Evolutionary conservation across 2,113 vertebrate genomes (phyloP).

Genomic region (Chaetodon auriga): DNA sequence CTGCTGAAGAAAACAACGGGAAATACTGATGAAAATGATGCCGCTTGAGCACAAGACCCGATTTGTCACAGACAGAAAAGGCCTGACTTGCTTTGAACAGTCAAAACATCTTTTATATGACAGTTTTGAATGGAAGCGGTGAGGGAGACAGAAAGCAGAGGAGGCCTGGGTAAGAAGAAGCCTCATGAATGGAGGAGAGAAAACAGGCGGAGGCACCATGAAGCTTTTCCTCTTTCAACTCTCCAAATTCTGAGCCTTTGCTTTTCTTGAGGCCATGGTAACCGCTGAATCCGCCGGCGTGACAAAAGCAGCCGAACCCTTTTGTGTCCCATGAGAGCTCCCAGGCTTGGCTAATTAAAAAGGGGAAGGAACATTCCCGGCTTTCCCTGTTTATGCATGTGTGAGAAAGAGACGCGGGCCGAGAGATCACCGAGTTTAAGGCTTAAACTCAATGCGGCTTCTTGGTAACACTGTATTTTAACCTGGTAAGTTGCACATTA

Average conservation of each 20-base stretch:
- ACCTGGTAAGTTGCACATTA: no score
- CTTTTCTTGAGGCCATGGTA: slow-evolving; percentile 68
- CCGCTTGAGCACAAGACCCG: neutral
- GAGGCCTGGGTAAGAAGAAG: neutral
- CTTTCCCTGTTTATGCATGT: slow-evolving; percentile 26
- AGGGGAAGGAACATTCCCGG: slow-evolving; percentile 61
- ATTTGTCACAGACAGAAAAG: neutral
- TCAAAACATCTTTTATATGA: slow-evolving; percentile 46
- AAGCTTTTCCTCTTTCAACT: slow-evolving; percentile 64
- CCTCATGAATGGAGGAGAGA: slow-evolving; percentile 42
- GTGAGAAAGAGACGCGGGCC: slow-evolving; percentile 8
- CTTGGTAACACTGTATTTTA: neutral
- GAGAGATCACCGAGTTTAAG: slow-evolving; percentile 21
- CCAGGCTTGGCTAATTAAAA: slow-evolving; percentile 68
- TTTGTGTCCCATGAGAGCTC: slow-evolving; percentile 68
- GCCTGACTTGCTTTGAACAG: neutral
- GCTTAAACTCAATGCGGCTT: neutral
- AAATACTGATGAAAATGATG: slow-evolving; percentile 12
- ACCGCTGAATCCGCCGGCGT: slow-evolving; percentile 63
- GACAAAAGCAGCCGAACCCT: slow-evolving; percentile 72
- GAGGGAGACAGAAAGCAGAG: slow-evolving; percentile 12
- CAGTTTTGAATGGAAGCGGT: neutral
- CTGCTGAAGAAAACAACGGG: slow-evolving; percentile 72
- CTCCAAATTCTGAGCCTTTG: slow-evolving; percentile 67
- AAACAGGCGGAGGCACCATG: slow-evolving; percentile 57